Evolutionary conservation across 1,140 invertebrate species (phyloP), one percentile per base, ranked within the genome.

Genomic region (Drosophila nikananu): DNA sequence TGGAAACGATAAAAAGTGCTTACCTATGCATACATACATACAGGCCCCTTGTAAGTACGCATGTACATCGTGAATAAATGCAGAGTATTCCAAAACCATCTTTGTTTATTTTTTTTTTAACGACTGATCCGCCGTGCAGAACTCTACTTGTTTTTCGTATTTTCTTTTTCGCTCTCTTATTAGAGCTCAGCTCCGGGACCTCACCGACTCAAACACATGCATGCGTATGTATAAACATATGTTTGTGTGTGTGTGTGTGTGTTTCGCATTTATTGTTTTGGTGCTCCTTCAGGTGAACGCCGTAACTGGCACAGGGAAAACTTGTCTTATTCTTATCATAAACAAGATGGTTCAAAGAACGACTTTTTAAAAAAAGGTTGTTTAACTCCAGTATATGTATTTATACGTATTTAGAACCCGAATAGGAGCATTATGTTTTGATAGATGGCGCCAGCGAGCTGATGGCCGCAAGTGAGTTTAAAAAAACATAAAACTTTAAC

Each of bases 1-100:
- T 58, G n/a, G 54, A 65, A 59, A 65, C 37, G 25, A 35, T 62
- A 52, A 65, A 46, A 63, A 61, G 58, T 66, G 63, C 63, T 67
- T 51, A 49, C 35, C 17, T n/a, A 32, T 39, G 55, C 41, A 67
- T 46, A 37, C 25, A 46, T 49, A 37, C 23, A 64, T 15, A 55
- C 51, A 46, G 30, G 30, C 32, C 54, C 15, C 25, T 57, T 57
- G 54, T 39, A 39, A 39, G 54, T 39, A 57, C 35, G 37, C 54
- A 57, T 39, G 54, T 57, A 57, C 35, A 25, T 57, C 3, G 35
- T 7, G 54, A 17, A 57, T 57, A 57, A 55, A 57, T 57, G 54
- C 54, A 57, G 15, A 25, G 10, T 57, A n/a, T 39, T 39, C 35
- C 21, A 39, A 55, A 39, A 39, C 15, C 1, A 7, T 39, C 1